Base-by-base conservation (phyloP, 2,797 vertebrate genomes). In the Thamnophis elegans region DNA sequence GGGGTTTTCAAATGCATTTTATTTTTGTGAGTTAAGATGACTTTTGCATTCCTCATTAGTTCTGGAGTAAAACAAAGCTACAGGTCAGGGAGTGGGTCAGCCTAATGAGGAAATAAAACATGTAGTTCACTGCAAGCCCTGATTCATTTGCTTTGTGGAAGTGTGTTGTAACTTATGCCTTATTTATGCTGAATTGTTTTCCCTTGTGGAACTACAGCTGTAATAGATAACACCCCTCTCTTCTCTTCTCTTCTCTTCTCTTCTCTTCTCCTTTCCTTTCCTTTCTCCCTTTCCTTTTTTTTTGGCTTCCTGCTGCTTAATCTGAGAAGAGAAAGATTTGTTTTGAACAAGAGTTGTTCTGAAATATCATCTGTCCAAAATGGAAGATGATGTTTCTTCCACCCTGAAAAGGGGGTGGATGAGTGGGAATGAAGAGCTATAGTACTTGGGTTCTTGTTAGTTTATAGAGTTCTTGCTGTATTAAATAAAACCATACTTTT, bases 11-110 rank as follows among this genome's bases (percentile, higher is more conserved):
- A 94, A 3, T 0, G 26, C 16, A 86, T 93, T 93, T 94, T 95
- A 55, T 94, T 95, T 96, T 92, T 28, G 54, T 65, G 91, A 95
- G 28, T 92, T 95, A 94, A 93, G 78, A 93, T 88, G 54, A 92
- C n/a, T 85, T 93, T 93, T 91, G 56, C 25, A 91, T 94, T 94
- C 51, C 88, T 95, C 4, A 62, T 96, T 94, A 96, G 89, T 94
- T 95, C 95, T 85, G 91, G 87, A 95, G 87, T 89, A 88, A 93
- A 96, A 93, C 5, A 90, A 54, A 92, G 89, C 65, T 73, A 94
- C 65, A 92, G 92, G 92, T 95, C 59, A 26, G 47, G 58, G 16
- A 93, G 65, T 1, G 55, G 36, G 59, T 93, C 90, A 94, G 47
- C 25, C 62, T 95, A 95, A 95, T 94, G 92, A 94, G 92, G 51